Evolutionary conservation across 2,113 vertebrate genomes (phyloP), one percentile per base, ranked within the genome.

Genomic region (Paradoxurus hermaphroditus): DNA sequence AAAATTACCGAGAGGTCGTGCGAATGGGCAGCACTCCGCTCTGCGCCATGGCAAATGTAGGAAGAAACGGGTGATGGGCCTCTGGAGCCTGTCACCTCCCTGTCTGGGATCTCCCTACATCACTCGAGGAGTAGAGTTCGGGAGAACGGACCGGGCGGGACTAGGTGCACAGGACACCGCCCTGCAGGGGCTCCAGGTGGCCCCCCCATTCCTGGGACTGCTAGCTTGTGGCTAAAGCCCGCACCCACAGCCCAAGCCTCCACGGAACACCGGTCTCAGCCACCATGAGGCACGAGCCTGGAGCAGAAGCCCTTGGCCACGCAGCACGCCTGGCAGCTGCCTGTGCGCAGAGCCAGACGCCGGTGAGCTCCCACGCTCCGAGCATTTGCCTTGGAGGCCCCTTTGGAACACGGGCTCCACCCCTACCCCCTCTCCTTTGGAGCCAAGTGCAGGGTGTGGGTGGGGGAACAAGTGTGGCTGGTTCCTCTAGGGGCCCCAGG

Each of bases 391-490:
- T 82, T 11, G 4, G 31, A 96, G 65, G 86, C 56, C 53, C 82
- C 51, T 77, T 41, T 36, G 39, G 95, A 91, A 93, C 92, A 72
- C 15, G 4, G 77, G 73, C n/a, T 72, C 75, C 19, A 7, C 59
- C 68, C 75, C 83, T 36, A 79, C 7, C 39, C 36, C 5, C 25
- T 73, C 49, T 89, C 83, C 44, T 86, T 81, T 31, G 63, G 72
- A 83, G 88, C 70, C 82, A 75, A 86, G 73, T 51, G 63, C 36
- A 62, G 90, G 15, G 36, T 31, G 53, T 96, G 91, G 90, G 93
- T 95, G n/a, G 41, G 67, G 65, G 44, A 97, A 95, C 84, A 95
- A 94, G 96, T 96, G 95, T 79, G 68, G 84, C 94, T 72, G 86
- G 95, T 97, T 97, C 68, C 86, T 87, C 53, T 4, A 51, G 21